Conservation (phyloP, 1,140 invertebrate species). For the Drosophila nasuta region DNA sequence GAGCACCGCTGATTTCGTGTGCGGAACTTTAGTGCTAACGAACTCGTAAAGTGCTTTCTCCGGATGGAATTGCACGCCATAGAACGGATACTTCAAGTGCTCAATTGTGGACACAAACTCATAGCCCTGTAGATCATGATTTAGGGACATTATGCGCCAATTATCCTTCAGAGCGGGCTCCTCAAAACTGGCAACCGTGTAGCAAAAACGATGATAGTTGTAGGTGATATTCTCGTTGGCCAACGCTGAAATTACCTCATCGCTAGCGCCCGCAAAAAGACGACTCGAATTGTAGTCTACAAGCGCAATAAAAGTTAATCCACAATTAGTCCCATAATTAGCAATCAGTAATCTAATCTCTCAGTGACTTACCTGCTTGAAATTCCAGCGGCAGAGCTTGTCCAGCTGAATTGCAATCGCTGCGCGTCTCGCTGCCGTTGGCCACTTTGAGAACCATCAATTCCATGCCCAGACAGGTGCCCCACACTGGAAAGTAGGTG, state of each 20-base stretch:
- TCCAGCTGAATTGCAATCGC: slow-evolving; percentile 87
- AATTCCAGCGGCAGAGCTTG: slow-evolving; percentile 89
- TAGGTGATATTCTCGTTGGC: slow-evolving; percentile 88
- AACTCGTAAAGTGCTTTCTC: slow-evolving; percentile 96
- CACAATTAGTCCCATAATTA: neutral
- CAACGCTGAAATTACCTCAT: slow-evolving; percentile 87
- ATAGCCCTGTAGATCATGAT: slow-evolving; percentile 88
- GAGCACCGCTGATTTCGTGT: slow-evolving; percentile 87
- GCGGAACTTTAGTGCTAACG: slow-evolving; percentile 87
- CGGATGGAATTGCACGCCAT: slow-evolving; percentile 95
- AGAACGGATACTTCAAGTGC: slow-evolving; percentile 91
- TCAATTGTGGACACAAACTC: slow-evolving; percentile 90
- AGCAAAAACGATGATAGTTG: slow-evolving; percentile 91
- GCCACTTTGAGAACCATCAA: slow-evolving; percentile 90
- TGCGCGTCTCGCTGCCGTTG: slow-evolving; percentile 87
- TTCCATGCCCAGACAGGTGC: slow-evolving; percentile 96
- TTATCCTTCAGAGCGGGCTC: slow-evolving; percentile 86
- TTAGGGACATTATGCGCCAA: slow-evolving; percentile 90
- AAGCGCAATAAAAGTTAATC: slow-evolving; percentile 21
- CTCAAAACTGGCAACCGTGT: slow-evolving; percentile 88
- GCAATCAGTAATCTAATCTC: neutral
- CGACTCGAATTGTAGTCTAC: slow-evolving; percentile 86
- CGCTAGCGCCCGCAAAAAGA: slow-evolving; percentile 87
- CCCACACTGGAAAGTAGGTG: slow-evolving; percentile 93
- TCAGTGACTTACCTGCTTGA: slow-evolving; percentile 85